Evolutionary conservation across 2,797 vertebrate species (phyloP), one percentile per base, ranked within the genome.

Genomic region (Megaceryle alcyon): DNA sequence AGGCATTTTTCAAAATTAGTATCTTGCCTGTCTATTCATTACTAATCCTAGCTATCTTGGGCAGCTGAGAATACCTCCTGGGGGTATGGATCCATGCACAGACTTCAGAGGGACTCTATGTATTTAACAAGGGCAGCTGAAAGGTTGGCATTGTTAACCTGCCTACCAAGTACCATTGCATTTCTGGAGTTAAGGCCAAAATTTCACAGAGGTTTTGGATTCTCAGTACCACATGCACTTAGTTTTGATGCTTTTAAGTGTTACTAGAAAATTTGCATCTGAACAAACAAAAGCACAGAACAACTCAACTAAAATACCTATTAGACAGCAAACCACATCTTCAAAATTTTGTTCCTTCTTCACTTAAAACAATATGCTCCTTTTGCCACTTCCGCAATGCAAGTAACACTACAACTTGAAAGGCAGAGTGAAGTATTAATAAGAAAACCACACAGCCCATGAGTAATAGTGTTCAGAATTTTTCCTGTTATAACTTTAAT

Each of bases 301-400:
- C 85, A 86, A 75, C 10, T 65, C 31, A 88, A 66, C 13, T 44
- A 49, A 79, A 91, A 65, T 4, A 51, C 5, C 8, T 20, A 39
- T 28, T 37, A 61, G 59, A 68, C 4, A 71, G 29, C 10, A 71
- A 65, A 1, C 39, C 3, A 18, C 0, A 1, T 3, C 2, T 53
- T 83, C 16, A 69, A 56, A 83, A 71, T 46, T 26, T 41, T 89
- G 46, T 61, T 22, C 33, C 41, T 53, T 91, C 35, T 75, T 35
- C 44, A 68, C 28, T 68, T 71, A 44, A 71, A 90, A 66, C 4
- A 6, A 31, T 13, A 57, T n/a, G 29, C 10, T 82, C 17, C 25
- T 88, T 86, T 19, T 43, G 28, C 12, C 43, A 70, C 18, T 84
- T 81, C 44, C 49, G 41, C 66, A 90, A 49, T 35, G 29, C 16